Base-by-base conservation (phyloP, 1,140 invertebrate genomes). In the Planococcus citri region DNA sequence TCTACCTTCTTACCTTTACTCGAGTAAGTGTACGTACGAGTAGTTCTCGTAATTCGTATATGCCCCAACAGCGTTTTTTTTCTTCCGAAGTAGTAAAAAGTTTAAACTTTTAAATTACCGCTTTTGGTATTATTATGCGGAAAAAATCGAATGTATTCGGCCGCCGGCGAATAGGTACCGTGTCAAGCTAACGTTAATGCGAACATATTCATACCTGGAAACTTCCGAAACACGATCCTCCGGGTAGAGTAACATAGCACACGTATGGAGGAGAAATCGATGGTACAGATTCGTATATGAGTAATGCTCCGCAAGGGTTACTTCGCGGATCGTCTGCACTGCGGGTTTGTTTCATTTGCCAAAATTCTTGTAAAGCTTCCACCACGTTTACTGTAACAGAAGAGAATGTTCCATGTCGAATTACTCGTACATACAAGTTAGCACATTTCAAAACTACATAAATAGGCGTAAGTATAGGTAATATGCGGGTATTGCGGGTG, bases 241-340 rank as follows among this genome's bases (percentile, higher is more conserved):
- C 94, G 0, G 94, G 94, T 71, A 96, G 82, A 10, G 93, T 95
- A 69, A 95, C 94, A 74, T 94, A 96, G 79, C 94, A 96, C 27
- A 96, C 89, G 76, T 95, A 96, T 10, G 94, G 94, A 68, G 92
- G 91, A 75, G 86, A 87, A 33, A 88, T 87, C 20, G 91, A 88
- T 29, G 93, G 93, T 68, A 95, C 91, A 1, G 92, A 95, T 81
- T 96, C 93, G 78, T 96, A 97, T 75, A 95, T 94, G 70, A 97
- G 92, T 72, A 95, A 84, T 3, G 92, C 92, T 25, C 91, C 92
- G 60, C 60, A 64, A 64, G 60, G 60, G 24, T 64, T 64, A 64
- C 22, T 64, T 76, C 92, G 94, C 75, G 90, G 86, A 29, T 94
- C 80, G 75, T 94, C 91, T 6, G 88, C 87, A n/a, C 91, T 87